Base-by-base conservation (phyloP, 2,888 invertebrate species). In the Mesorhabditis spiculigera region DNA sequence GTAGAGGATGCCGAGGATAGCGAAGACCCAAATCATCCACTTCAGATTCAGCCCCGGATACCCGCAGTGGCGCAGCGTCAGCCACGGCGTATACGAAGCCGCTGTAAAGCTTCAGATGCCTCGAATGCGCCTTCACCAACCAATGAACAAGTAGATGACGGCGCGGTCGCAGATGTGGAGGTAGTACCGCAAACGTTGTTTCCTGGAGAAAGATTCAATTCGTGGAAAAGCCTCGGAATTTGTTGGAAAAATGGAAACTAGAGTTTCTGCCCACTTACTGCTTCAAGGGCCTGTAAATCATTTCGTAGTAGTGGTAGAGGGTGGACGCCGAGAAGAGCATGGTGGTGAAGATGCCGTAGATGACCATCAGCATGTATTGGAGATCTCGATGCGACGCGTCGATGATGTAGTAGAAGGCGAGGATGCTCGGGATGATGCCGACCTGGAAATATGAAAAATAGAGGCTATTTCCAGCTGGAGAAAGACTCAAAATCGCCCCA, bases 131-230 rank as follows among this genome's bases (percentile, higher is more conserved):
- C 3, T 50, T 3, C 2, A 50, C 58, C 3, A 50, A 50, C 58
- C 96, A 86, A 96, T 97, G 89, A 96, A 97, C 77, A 96, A 91
- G 88, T 96, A 96, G 84, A 96, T 97, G 91, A 95, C 93, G 71
- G 95, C 95, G 76, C 96, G 91, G 89, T 96, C 96, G 87, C 93
- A 93, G 72, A 95, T 91, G 89, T 96, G 96, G 71, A 96, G 74
- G 63, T 82, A 84, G 66, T 80, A 84, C n/a, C 84, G 77, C 5
- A 84, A 71, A 61, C 73, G 78, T 41, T 72, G 67, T 13, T 75
- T 72, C 63, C 80, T 78, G 71, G 67, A 75, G 65, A 4, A 43
- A 62, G 28, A n/a, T 45, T 45, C 4, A 67, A 58, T 16, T 64
- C 58, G 45, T 8, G 41, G n/a, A 5, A n/a, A 42, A 41, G 50